Evolutionary conservation across 30 jellyfish, hydroid and myxozoan species (phyloP).

Genomic region (Hydractinia echinata): DNA sequence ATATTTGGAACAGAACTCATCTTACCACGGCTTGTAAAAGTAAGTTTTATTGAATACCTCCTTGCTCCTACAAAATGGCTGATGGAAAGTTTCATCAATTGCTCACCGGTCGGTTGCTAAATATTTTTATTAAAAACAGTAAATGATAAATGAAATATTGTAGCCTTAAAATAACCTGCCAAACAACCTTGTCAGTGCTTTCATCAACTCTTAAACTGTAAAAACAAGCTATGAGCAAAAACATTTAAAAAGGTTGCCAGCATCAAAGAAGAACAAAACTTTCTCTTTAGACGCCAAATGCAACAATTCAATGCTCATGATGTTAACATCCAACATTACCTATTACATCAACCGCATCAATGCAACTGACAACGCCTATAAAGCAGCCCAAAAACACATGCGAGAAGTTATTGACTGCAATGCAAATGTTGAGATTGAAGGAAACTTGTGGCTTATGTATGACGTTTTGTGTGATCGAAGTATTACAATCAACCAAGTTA

Average conservation of each 20-base stretch:
- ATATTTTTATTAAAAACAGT: too few species aligned
- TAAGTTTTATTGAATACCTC: too few species aligned
- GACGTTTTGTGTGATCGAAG: conserved; percentile 11
- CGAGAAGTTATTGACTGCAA: not conserved
- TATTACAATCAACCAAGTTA: not conserved
- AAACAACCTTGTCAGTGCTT: too few species aligned
- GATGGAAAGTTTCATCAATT: too few species aligned
- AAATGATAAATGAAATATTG: too few species aligned
- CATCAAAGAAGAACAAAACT: not conserved
- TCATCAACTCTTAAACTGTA: too few species aligned
- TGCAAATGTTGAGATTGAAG: conserved; percentile 11
- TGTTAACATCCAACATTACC: not conserved
- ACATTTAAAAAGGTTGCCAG: too few species aligned
- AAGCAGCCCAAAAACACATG: not conserved
- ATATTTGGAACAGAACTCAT: not conserved
- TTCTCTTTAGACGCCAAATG: not conserved
- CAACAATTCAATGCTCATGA: not conserved
- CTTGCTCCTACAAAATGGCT: too few species aligned
- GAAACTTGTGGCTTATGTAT: not conserved
- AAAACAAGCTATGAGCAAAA: too few species aligned
- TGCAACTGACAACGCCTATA: not conserved
- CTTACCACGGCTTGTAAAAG: too few species aligned
- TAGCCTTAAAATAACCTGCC: too few species aligned
- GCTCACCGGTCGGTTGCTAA: too few species aligned
- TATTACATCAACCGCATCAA: not conserved